Conservation (phyloP, 2,797 vertebrate species). For the Phrynocephalus guinanensis region DNA sequence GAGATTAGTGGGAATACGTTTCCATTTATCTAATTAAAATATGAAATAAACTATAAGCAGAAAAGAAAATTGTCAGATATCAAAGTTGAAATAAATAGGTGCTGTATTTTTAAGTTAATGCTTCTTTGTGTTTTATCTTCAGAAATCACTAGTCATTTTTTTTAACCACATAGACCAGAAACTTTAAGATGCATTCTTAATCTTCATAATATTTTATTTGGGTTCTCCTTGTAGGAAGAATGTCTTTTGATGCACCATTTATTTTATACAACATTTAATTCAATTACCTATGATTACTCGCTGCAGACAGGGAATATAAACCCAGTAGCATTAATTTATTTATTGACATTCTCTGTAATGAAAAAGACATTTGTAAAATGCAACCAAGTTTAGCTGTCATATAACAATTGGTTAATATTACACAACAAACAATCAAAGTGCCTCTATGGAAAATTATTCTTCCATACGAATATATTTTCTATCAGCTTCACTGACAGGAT, state of each 20-base stretch:
- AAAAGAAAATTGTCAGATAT: conserved; percentile 17
- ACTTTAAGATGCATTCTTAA: conserved; percentile 35
- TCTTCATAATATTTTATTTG: conserved; percentile 33
- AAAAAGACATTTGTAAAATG: conserved; percentile 51
- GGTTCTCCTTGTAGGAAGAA: conserved; percentile 1
- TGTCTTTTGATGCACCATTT: conserved; percentile 34
- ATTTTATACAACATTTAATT: conserved; percentile 43
- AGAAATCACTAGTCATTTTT: conserved; percentile 24
- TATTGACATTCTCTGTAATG: conserved; percentile 40
- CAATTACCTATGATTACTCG: conserved; percentile 50
- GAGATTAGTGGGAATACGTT: not conserved
- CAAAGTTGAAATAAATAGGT: conserved; percentile 35
- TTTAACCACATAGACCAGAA: conserved; percentile 9
- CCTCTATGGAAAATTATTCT: conserved; percentile 47
- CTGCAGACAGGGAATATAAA: conserved; percentile 36
- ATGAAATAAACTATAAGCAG: conserved; percentile 22
- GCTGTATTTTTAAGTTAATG: not conserved
- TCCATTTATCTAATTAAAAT: conserved; percentile 34
- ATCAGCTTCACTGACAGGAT: conserved; percentile 4
- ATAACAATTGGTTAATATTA: conserved; percentile 49
- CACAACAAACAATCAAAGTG: conserved; percentile 33
- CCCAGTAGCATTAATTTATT: conserved; percentile 46
- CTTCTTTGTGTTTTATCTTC: conserved; percentile 24
- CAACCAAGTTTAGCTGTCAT: conserved; percentile 30
- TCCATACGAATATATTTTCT: not conserved